Conservation (phyloP, 1,140 invertebrate genomes). For the Diorhabda sublineata region DNA sequence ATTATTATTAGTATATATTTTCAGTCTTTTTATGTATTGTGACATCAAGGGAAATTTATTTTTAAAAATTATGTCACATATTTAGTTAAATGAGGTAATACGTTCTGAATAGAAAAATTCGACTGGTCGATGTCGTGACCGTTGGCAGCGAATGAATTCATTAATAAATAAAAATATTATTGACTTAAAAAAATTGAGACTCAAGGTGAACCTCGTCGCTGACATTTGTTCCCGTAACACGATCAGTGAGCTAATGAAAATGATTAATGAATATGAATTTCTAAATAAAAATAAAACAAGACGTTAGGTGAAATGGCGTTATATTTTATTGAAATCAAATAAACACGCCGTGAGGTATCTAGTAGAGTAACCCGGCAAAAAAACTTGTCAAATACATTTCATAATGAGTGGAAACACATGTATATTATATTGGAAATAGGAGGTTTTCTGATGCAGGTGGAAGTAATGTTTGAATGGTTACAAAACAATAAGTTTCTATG, state of each 20-base stretch:
- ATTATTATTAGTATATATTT: too few relatives aligned
- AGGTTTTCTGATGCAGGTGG: too few relatives aligned
- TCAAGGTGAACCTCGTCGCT: not conserved
- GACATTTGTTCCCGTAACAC: too few relatives aligned
- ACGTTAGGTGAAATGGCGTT: not conserved
- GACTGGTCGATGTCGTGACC: slow-evolving; percentile 7
- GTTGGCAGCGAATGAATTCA: not conserved
- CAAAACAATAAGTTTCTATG: too few relatives aligned
- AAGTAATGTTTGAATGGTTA: too few relatives aligned
- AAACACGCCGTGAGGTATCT: too few relatives aligned
- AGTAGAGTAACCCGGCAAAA: too few relatives aligned
- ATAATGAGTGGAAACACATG: too few relatives aligned
- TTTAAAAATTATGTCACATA: slow-evolving; percentile 25
- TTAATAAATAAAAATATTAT: slow-evolving; percentile 10
- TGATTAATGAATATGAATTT: not conserved
- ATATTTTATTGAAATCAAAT: not conserved
- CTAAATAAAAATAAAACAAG: not conserved
- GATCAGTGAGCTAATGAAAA: not conserved
- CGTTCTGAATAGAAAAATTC: slow-evolving; percentile 15
- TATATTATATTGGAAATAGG: too few relatives aligned
- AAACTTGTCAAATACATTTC: too few relatives aligned
- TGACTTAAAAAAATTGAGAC: not conserved
- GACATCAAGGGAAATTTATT: slow-evolving; percentile 12
- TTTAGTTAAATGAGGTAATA: slow-evolving; percentile 5
- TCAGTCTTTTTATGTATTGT: too few relatives aligned